Base-by-base conservation (phyloP, 2,888 invertebrate species). In the Parnassius glacialis region DNA sequence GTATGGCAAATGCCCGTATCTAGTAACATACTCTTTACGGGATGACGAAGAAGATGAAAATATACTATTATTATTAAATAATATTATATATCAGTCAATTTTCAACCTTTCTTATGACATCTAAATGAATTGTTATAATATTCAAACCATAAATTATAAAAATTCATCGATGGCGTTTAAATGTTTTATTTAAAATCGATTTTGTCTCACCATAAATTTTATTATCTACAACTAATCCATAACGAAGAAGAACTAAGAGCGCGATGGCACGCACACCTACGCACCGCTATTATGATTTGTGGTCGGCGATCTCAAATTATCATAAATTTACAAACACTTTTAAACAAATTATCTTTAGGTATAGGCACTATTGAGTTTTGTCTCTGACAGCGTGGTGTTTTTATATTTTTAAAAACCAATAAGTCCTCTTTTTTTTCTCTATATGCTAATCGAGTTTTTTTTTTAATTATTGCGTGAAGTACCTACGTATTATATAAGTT, bases 301-400 rank as follows among this genome's bases (percentile, higher is more conserved):
- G 64, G 57, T 45, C 60, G 62, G 52, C 58, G 47, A 64, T 64
- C 68, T 69, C 68, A 69, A 72, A 81, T 81, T 81, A 81, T 73
- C 80, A 81, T 82, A 81, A 80, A 81, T 80, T 79, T 79, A 80
- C 78, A 70, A 75, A 74, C 74, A 74, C 74, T 68, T 75, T 68
- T 70, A 71, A 73, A 76, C 72, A 59, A 55, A 62, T 62, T 52
- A 51, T 25, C 42, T 55, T 44, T 34, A 7, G 20, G 20, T 20
- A 20, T 20, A 20, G 34, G 7, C 50, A 45, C 45, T 50, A 51
- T 62, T 59, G 51, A 53, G 41, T 57, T 34, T 34, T 34, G 34
- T 34, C 7, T 0, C 9, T 11, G 44, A 55, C 60, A 50, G 10
- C 44, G 12, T n/a, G 57, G 20, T 52, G 44, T 45, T 58, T 55